Evolutionary conservation across 2,888 invertebrate species (phyloP), one percentile per base, ranked within the genome.

Genomic region (Caenorhabditis auriculariae): DNA sequence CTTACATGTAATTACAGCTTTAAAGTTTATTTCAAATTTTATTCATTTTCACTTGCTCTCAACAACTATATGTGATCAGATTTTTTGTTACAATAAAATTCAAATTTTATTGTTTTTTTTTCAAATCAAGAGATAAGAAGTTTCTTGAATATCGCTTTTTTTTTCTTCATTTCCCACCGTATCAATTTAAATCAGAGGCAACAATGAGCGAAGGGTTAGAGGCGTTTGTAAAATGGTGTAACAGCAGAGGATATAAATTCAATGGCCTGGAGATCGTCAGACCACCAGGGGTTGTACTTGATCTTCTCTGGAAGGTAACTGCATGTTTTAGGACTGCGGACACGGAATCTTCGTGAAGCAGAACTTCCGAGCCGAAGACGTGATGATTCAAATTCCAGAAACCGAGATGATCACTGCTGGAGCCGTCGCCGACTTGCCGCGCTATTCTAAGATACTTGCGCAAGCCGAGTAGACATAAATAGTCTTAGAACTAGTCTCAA

Each of bases 381-480:
- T 58, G 24, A 24, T 68, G 9, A 71, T 71, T 15, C 27, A 47
- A 6, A 41, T 71, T 17, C 66, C 68, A 3, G 63, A 66, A 7
- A 45, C 48, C 7, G 58, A 61, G 29, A 61, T 72, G 60, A 58
- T 72, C 21, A 70, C 60, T 15, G 67, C 69, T 9, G 69, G 62
- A 4, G 46, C 57, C 17, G 66, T 74, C 3, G 66, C 68, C 0
- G 70, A 68, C 32, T 65, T 72, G 35, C 63, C 64, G 7, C 55
- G 60, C 47, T 78, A 76, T 54, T 45, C 56, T 15, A 54, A 58
- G 15, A 45, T 77, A 9, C 24, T 76, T 19, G 61, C 67, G 15
- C 42, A 39, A 7, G 37, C 52, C 2, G 51, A 55, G 69, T 74
- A 32, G 48, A 38, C 27, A 15, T n/a, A 19, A 39, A 29, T 32